Base-by-base conservation (phyloP, 2,888 invertebrate genomes). In the Tenthredo scrophulariae region DNA sequence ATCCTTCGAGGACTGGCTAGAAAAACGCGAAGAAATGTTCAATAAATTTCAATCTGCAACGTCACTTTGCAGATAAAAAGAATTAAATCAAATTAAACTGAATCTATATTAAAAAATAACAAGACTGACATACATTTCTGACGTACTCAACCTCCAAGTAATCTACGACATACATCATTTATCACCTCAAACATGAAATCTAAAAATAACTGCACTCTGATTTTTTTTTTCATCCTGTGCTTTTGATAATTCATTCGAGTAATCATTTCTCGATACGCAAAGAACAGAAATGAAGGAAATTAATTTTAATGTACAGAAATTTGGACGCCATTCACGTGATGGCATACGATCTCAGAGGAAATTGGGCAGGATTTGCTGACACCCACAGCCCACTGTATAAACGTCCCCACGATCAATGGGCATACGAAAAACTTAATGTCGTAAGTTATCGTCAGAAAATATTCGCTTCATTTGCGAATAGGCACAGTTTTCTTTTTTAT, bases 341-440 rank as follows among this genome's bases (percentile, higher is more conserved):
- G 97, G 96, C 97, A 0, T 97, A 97, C 92, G 97, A 97, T 93
- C 94, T 97, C 75, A 95, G 97, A 86, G 97, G 97, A 15, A 97
- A 97, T 92, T 98, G 98, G 98, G 98, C 97, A 0, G 98, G 98
- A 22, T 98, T 98, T 91, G 98, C 98, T 0, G 98, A 98, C 91
- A 96, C 97, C 0, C 98, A 98, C 92, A 98, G 98, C 89, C 97
- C 98, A 0, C 94, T 98, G 0, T 97, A 97, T 92, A 97, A 96
- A 91, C 95, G 98, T 74, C 97, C 97, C 0, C 97, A 97, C 90
- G 98, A 98, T 92, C 97, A 98, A 91, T 98, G 96, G 95, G 97
- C 97, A 29, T 98, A 98, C 91, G 98, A 97, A 91, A 97, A 96
- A 92, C 95, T 98, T 40, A 98, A 98, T 93, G 98, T 98, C 93